Evolutionary conservation across 1,140 invertebrate species (phyloP), one percentile per base, ranked within the genome.

Genomic region (Camponotus floridanus): DNA sequence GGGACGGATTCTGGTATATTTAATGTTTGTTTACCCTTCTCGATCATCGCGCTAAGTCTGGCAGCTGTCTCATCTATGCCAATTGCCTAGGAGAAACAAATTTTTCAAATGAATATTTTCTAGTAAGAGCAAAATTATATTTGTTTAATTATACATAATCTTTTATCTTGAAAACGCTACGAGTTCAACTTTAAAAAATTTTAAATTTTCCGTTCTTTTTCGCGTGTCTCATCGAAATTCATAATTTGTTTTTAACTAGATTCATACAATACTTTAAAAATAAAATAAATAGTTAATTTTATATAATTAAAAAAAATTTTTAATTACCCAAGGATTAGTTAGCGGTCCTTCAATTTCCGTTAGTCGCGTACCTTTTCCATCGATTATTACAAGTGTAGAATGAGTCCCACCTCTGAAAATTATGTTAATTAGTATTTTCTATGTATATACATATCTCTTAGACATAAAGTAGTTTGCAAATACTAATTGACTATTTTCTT

Each of bases 281-380:
- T 80, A 78, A 2, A 74, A 51, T 6, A 74, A 51, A 51, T 21
- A 3, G 3, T 7, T 42, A 39, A 18, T 36, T 68, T 68, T 8
- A 15, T 18, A 57, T 59, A 39, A 2, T 79, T 26, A 26, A 2
- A 26, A 26, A 26, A 0, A 26, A 26, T 78, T 39, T 45, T 45
- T 65, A 90, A 39, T 95, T 92, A 97, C 97, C 97, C 97, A 98
- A 91, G 98, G 97, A 95, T 99, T 99, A 8, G 98, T 98, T 45
- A 96, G 96, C 18, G 96, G 96, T 0, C 98, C 98, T 86, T 96
- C 95, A 5, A 96, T 94, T 88, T 95, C 95, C 0, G 96, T 96
- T 15, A 98, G 89, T 59, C 97, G 95, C 57, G 96, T 95, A 0
- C 98, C 98, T 73, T 95, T 95, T 48, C 96, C 96, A 91, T 98